A percentile compares a stretch with the other conserved stretches of the same genome.
Conservation (phyloP, 2,888 invertebrate species). For the Netelia virgata region DNA sequence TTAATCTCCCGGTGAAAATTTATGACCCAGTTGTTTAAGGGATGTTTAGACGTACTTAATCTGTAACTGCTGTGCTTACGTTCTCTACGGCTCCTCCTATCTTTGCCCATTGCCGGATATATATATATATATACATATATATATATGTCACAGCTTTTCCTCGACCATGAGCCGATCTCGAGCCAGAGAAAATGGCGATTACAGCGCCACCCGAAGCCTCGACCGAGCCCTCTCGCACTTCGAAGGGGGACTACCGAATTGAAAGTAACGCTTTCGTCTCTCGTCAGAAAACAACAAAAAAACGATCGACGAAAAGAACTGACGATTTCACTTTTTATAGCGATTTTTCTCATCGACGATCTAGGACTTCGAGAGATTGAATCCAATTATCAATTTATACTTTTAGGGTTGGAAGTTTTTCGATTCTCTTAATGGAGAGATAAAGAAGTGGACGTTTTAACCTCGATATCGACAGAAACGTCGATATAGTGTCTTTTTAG, state of each 20-base stretch:
- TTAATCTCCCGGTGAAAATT: conserved; percentile 79
- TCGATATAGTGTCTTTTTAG: conserved; percentile 34
- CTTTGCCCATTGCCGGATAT: conserved; percentile 32
- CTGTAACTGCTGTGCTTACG: conserved; percentile 77
- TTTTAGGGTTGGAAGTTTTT: conserved; percentile 34
- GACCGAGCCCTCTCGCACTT: neutral
- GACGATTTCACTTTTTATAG: neutral
- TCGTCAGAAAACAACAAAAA: neutral
- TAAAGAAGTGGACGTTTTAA: neutral
- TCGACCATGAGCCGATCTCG: neutral
- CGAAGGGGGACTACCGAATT: conserved; percentile 56
- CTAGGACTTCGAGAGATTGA: neutral
- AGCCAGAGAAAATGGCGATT: conserved; percentile 17
- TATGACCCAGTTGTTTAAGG: conserved; percentile 79
- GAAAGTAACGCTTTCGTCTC: conserved; percentile 54
- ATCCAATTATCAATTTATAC: conserved; percentile 42
- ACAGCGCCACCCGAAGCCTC: neutral
- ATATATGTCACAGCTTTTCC: neutral
- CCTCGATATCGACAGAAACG: conserved; percentile 46
- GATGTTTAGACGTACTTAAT: conserved; percentile 81
- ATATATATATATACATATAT: neutral
- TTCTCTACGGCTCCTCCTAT: conserved; percentile 53
- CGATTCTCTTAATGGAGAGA: conserved; percentile 3
- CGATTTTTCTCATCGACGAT: neutral
- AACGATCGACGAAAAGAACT: no score